phyloP scores from a whole-genome alignment of 1,140 invertebrate genomes.

The Caenorhabditis remanei region DNA sequence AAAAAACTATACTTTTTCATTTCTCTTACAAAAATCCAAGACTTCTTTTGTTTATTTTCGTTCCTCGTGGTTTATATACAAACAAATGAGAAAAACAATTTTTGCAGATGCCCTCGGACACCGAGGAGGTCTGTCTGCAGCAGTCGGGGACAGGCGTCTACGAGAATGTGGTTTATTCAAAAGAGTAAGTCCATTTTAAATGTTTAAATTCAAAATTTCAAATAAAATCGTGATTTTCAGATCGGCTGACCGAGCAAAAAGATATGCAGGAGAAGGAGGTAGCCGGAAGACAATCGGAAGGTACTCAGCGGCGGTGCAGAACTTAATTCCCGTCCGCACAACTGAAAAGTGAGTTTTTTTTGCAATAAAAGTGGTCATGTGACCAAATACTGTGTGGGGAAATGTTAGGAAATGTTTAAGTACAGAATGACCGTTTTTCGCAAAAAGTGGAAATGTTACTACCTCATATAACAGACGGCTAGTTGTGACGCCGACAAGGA shows the following conservation, averaged over 20 bases:
- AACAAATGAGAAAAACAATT: not conserved
- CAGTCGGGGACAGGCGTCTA: constrained; percentile 41
- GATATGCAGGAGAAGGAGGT: not conserved
- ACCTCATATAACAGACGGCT: too few species aligned
- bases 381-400: too few species aligned
- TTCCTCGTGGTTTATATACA: not conserved
- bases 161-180: constrained; percentile 37
- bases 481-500: too few species aligned
- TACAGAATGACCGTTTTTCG: not conserved
- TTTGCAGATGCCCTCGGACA: constrained; percentile 50
- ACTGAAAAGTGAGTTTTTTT: constrained; percentile 12
- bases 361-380: too few species aligned
- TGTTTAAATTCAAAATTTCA: not conserved
- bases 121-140: constrained; percentile 48
- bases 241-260: constrained; percentile 10
- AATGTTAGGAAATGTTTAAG: not conserved
- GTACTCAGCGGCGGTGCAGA: constrained; percentile 25
- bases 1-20: not conserved
- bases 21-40: not conserved
- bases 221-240: not conserved
- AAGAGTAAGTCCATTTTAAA: not conserved
- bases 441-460: too few species aligned
- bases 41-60: not conserved
- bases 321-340: constrained; percentile 4
- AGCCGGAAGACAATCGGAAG: constrained; percentile 31